phyloP scores from a whole-genome alignment of 2,113 vertebrate species.

The Mus spicilegus region DNA sequence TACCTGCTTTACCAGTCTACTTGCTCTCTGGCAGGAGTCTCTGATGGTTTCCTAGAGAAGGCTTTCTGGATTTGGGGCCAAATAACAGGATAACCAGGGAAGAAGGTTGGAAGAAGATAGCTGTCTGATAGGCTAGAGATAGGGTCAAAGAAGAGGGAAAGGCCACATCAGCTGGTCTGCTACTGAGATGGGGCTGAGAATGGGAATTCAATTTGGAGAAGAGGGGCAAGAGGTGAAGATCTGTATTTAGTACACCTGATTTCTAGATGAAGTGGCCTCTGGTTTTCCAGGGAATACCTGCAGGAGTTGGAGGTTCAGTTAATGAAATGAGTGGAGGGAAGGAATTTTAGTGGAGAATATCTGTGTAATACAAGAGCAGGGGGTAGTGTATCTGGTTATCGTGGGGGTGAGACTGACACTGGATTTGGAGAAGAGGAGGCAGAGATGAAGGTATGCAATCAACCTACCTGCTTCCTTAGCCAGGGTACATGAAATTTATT shows the following conservation, averaged over 20 bases:
- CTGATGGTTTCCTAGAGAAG: neutral
- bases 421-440: too few relatives aligned
- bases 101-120: too few relatives aligned
- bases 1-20: neutral
- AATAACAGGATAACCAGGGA: neutral
- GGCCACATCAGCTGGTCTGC: too few relatives aligned
- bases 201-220: neutral
- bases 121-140: neutral
- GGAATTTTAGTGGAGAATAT: neutral
- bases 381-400: neutral
- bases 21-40: neutral
- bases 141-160: neutral
- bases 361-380: neutral
- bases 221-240: neutral
- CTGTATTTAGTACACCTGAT: neutral
- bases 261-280: neutral
- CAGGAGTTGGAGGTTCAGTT: neutral
- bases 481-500: neutral
- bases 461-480: neutral
- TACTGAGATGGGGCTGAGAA: neutral
- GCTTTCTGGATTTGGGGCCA: neutral
- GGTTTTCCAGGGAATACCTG: neutral
- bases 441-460: neutral
- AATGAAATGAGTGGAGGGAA: neutral
- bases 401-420: neutral